A percentile compares a stretch with the other conserved stretches of the same genome.
phyloP scores from a whole-genome alignment of 2,888 invertebrate genomes.

The Bugula neritina region DNA sequence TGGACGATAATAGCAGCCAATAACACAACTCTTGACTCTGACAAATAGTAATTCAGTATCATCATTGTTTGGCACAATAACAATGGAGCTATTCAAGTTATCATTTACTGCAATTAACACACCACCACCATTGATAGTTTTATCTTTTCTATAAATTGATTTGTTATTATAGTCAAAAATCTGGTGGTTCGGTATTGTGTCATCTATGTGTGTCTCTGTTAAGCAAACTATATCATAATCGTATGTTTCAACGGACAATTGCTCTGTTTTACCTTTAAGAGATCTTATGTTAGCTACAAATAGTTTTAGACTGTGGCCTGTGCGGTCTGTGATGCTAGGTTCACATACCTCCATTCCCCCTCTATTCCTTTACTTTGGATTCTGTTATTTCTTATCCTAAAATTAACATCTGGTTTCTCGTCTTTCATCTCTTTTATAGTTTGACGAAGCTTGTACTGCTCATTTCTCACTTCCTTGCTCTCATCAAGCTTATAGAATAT shows the following conservation, averaged over 20 bases:
- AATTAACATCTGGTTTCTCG: no score
- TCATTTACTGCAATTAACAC: slow-evolving; percentile 3
- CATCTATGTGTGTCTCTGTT: background rate
- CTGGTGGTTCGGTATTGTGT: background rate
- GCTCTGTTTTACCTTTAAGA: no score
- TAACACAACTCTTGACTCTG: background rate
- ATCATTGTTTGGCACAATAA: background rate
- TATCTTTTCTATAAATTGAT: slow-evolving; percentile 12
- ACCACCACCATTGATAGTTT: background rate
- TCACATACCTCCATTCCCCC: slow-evolving; percentile 11
- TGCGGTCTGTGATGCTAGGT: no score
- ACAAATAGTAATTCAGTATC: slow-evolving; percentile 16
- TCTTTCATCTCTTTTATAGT: no score
- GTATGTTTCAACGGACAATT: no score
- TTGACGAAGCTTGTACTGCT: background rate
- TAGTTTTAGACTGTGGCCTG: no score
- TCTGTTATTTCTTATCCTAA: no score
- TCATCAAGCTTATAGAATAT: no score
- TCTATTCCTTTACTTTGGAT: background rate
- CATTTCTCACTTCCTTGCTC: no score
- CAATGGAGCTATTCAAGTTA: no score
- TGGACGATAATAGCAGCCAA: slow-evolving; percentile 8
- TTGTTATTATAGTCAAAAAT: slow-evolving; percentile 16
- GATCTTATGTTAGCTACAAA: no score
- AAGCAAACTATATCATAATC: slow-evolving; percentile 13